Evolutionary conservation across 2,797 vertebrate genomes (phyloP).

Genomic region (Sebastes minor): DNA sequence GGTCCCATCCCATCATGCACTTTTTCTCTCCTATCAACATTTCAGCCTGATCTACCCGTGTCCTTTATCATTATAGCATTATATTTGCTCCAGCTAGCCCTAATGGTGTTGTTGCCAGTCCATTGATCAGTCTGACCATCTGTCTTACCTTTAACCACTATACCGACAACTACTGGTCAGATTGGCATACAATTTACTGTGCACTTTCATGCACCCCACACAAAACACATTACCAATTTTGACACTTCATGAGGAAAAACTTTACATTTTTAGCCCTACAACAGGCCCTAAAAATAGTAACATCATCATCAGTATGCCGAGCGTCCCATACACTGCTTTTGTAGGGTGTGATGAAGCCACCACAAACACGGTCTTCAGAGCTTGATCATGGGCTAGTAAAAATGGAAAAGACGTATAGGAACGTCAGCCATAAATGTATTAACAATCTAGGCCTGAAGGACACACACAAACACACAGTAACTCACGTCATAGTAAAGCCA

Average conservation of each 20-base stretch:
- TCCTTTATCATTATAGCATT: not conserved
- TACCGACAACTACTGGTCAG: not conserved
- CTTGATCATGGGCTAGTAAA: not conserved
- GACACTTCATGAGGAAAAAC: not conserved
- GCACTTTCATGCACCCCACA: not conserved
- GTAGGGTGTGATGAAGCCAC: not conserved
- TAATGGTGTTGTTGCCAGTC: not conserved
- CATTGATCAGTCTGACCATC: not conserved
- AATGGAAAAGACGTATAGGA: not conserved
- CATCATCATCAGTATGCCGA: too few species aligned
- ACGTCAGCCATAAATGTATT: not conserved
- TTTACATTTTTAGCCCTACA: not conserved
- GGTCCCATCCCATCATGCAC: conserved; percentile 29
- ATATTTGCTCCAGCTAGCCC: not conserved
- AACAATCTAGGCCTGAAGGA: conserved; percentile 20
- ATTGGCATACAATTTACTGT: not conserved
- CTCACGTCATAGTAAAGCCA: not conserved
- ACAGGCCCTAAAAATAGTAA: not conserved
- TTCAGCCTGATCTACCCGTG: conserved; percentile 3
- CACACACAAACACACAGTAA: conserved; percentile 14
- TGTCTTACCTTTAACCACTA: not conserved
- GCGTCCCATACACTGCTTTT: not conserved
- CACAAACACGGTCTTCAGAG: not conserved
- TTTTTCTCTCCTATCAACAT: conserved; percentile 25
- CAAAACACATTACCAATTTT: not conserved